Conservation (phyloP, 2,113 vertebrate genomes). For the Prionailurus bengalensis region DNA sequence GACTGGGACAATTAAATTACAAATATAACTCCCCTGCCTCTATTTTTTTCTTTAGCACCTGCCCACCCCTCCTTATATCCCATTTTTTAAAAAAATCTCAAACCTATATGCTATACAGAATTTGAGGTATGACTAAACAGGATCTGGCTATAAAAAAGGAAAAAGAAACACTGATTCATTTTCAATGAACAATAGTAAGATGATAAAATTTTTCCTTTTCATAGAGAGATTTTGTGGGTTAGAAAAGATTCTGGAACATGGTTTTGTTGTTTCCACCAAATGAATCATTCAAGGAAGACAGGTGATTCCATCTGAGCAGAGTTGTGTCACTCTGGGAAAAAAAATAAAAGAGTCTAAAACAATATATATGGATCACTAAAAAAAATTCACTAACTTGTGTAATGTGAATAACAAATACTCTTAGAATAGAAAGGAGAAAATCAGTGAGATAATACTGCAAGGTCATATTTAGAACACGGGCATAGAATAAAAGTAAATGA, state of each 20-base stretch:
- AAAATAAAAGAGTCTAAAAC: neutral
- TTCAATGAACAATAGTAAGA: neutral
- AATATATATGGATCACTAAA: neutral
- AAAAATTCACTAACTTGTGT: neutral
- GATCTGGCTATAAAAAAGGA: neutral
- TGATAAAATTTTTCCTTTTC: neutral
- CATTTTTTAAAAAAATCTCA: conserved; percentile 13
- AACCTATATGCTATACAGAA: neutral
- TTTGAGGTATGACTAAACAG: neutral
- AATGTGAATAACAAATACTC: neutral
- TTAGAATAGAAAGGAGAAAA: neutral
- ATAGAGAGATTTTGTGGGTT: neutral
- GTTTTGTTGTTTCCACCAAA: neutral
- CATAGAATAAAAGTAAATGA: neutral
- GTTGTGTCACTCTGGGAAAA: neutral
- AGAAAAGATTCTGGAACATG: neutral
- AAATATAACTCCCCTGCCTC: neutral
- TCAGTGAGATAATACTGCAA: neutral
- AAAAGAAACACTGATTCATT: neutral
- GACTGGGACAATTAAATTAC: neutral
- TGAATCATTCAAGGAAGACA: neutral
- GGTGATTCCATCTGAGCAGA: neutral
- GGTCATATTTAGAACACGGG: neutral
- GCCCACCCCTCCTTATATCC: neutral
- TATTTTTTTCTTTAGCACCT: neutral